Percentiles rank a stretch among this genome's conserved stretches.
phyloP scores from a whole-genome alignment of 2,797 vertebrate genomes.

The Liparis tanakae region DNA sequence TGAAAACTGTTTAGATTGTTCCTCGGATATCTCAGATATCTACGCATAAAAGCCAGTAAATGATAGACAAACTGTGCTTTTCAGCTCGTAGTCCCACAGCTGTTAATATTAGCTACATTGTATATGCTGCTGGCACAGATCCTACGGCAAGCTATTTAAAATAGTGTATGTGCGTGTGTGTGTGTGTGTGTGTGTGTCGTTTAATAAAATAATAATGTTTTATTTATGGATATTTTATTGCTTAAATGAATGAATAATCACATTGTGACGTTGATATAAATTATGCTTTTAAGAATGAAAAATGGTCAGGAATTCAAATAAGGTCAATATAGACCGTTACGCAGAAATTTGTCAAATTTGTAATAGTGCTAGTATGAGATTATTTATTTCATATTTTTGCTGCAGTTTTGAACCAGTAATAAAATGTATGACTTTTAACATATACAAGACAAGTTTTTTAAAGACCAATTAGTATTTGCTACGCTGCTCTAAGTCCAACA shows the following conservation, averaged over 20 bases:
- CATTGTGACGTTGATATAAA: constrained; percentile 28
- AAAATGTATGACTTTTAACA: not conserved
- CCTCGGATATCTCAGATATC: constrained; percentile 36
- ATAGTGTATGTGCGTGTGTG: not conserved
- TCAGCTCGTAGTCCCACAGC: constrained; percentile 36
- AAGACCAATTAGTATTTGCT: not conserved
- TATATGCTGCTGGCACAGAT: constrained; percentile 50
- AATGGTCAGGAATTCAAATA: not conserved
- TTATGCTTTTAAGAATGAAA: constrained; percentile 33
- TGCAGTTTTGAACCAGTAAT: constrained; percentile 4
- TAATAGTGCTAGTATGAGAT: not conserved
- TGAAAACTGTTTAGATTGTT: constrained; percentile 38
- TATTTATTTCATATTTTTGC: not conserved
- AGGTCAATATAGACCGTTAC: not conserved
- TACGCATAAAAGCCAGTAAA: constrained; percentile 44
- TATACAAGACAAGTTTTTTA: not conserved
- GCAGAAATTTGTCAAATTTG: constrained; percentile 7
- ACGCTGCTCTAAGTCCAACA: not conserved
- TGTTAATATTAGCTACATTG: constrained; percentile 49
- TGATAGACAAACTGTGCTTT: constrained; percentile 39
- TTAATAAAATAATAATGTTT: constrained; percentile 48
- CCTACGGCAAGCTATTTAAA: constrained; percentile 38
- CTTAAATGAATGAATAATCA: constrained; percentile 49
- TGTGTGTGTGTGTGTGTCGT: constrained; percentile 3
- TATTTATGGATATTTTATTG: constrained; percentile 52